These are phyloP conservation scores for Apeltes quadracus DNA, from an alignment of 2,113 vertebrate species.

Conservation along the genomic window DNA sequence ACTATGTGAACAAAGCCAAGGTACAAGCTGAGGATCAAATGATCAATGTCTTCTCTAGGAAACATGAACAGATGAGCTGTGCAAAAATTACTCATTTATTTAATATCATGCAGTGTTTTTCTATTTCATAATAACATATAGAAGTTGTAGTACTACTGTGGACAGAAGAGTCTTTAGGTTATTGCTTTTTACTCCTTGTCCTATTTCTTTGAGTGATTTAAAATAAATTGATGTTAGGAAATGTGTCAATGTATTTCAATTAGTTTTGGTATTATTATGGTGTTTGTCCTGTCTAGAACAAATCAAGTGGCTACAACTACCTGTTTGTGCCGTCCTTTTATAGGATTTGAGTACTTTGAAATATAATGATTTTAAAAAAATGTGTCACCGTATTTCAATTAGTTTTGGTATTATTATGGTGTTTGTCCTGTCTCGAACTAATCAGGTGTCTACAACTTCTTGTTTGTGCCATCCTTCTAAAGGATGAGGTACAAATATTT, in stretches of 20 bases:
- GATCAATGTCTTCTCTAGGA: too few species aligned
- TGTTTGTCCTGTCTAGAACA: neutral
- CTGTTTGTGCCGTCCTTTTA: neutral
- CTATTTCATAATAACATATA: neutral
- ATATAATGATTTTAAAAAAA: too few species aligned
- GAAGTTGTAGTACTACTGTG: neutral
- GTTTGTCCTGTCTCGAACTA: neutral
- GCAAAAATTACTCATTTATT: neutral
- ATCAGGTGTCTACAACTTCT: neutral
- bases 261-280: neutral
- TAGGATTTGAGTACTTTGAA: too few species aligned
- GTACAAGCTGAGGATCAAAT: neutral
- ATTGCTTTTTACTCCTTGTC: neutral
- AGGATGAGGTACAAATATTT: neutral
- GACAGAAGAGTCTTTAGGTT: neutral
- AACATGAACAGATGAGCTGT: neutral
- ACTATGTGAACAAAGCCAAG: neutral
- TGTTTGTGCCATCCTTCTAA: neutral
- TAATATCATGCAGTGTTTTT: neutral
- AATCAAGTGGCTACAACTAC: neutral
- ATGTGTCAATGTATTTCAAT: neutral
- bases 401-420: neutral
- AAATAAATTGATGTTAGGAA: too few species aligned
- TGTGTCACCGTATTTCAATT: neutral
- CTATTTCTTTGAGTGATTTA: constrained; percentile 12